Conservation (phyloP, 2,113 vertebrate species). For the Rattus rattus region DNA sequence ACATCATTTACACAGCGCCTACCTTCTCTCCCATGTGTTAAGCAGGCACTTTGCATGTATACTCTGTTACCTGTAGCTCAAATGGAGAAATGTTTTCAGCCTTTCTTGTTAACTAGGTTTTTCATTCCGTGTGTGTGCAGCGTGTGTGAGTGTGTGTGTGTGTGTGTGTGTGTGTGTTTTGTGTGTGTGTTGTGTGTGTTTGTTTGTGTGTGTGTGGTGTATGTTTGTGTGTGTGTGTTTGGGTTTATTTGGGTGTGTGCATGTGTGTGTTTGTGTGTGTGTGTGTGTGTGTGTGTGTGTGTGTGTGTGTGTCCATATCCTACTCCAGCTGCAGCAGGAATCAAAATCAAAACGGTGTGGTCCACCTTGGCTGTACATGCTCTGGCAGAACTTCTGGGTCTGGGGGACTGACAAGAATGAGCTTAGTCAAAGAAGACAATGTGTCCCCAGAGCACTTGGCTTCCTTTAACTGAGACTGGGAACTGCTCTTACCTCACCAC, state of each 20-base stretch:
- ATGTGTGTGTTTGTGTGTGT: too few relatives aligned
- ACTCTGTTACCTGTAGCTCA: neutral
- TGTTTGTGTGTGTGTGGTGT: too few relatives aligned
- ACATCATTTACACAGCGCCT: too few relatives aligned
- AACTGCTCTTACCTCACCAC: neutral
- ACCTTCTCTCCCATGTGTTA: neutral
- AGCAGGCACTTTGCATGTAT: too few relatives aligned
- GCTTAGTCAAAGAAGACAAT: too few relatives aligned
- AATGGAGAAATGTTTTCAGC: neutral
- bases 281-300: neutral
- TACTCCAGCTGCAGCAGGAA: neutral
- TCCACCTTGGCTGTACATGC: neutral
- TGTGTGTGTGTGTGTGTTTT: too few relatives aligned
- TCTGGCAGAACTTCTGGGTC: neutral
- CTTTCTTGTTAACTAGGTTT: neutral
- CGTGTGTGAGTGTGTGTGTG: too few relatives aligned
- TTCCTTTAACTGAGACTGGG: neutral
- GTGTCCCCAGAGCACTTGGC: neutral
- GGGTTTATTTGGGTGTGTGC: too few relatives aligned
- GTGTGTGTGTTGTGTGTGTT: too few relatives aligned
- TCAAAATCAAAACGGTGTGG: neutral
- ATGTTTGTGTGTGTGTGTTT: too few relatives aligned
- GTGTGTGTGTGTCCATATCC: neutral
- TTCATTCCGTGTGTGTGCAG: neutral
- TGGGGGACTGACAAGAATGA: too few relatives aligned